Conservation (phyloP, 2,888 invertebrate species). For the Meganola albula region DNA sequence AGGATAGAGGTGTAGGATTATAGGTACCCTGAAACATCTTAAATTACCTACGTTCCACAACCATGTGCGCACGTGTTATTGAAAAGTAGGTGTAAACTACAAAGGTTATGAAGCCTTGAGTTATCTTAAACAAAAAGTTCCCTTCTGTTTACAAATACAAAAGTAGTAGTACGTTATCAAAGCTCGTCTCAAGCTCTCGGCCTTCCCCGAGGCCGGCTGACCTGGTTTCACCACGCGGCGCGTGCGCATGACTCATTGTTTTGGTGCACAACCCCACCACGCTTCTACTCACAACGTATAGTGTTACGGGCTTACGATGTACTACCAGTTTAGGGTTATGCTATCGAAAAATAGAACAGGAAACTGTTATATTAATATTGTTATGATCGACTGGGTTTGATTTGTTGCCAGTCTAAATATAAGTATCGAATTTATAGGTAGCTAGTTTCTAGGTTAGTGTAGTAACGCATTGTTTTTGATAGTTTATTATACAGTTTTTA, state of each 20-base stretch:
- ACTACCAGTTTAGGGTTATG: conserved; percentile 22
- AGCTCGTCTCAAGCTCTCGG: conserved; percentile 32
- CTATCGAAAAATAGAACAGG: conserved; percentile 21
- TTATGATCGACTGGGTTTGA: conserved; percentile 14
- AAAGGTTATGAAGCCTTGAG: too few species aligned
- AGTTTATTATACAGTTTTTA: too few species aligned
- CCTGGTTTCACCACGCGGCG: conserved; percentile 52
- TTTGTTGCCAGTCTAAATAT: conserved; percentile 15
- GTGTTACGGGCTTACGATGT: conserved; percentile 27
- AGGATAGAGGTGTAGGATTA: too few species aligned
- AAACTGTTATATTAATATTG: conserved; percentile 7
- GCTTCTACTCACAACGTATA: conserved; percentile 20
- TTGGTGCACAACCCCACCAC: conserved; percentile 31
- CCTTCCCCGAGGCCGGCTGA: conserved; percentile 63
- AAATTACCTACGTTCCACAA: too few species aligned
- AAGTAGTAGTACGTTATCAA: conserved; percentile 22
- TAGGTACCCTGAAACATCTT: too few species aligned
- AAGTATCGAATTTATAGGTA: conserved; percentile 10
- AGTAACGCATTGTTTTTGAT: too few species aligned
- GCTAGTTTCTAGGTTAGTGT: conserved; percentile 21
- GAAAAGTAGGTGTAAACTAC: too few species aligned
- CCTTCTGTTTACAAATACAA: conserved; percentile 30
- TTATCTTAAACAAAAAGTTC: conserved; percentile 3
- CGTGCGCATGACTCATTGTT: conserved; percentile 56
- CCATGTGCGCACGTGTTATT: too few species aligned